Evolutionary conservation across 2,888 invertebrate species (phyloP).

Genomic region (Eurois occulta): DNA sequence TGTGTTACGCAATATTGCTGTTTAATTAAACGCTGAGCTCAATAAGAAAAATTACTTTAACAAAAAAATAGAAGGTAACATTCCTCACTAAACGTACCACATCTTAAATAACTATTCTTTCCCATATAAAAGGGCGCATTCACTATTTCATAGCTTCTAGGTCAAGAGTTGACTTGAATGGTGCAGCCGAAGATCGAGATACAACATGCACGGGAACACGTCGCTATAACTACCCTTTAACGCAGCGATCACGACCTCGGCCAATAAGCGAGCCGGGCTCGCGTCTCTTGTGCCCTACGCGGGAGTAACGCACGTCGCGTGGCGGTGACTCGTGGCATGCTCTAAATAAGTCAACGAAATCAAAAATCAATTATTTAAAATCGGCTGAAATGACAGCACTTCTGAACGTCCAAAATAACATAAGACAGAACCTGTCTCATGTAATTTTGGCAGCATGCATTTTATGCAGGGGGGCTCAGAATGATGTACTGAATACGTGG

Average conservation of each 20-base stretch:
- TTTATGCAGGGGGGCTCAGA: no score
- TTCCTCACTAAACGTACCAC: background rate
- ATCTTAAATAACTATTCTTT: background rate
- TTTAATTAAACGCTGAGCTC: no score
- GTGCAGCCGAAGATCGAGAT: slow-evolving; percentile 52
- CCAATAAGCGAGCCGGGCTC: background rate
- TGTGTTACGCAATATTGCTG: background rate
- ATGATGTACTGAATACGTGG: no score
- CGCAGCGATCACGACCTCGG: background rate
- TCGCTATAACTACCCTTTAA: background rate
- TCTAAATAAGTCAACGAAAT: background rate
- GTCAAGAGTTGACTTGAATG: slow-evolving; percentile 52
- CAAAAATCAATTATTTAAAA: background rate
- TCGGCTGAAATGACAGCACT: background rate
- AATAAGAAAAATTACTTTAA: no score
- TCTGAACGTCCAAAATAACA: background rate
- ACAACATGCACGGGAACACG: slow-evolving; percentile 43
- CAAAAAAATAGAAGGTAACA: background rate
- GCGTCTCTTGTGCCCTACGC: background rate
- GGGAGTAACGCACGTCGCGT: background rate
- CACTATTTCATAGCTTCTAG: slow-evolving; percentile 35
- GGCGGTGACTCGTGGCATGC: background rate
- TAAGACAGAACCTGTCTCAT: no score
- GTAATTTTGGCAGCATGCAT: no score
- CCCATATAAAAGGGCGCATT: background rate